Percentiles rank a stretch among this genome's conserved stretches.
These are phyloP conservation scores for Drosophila pseudoananassae DNA, from an alignment of 1,140 invertebrate species.

Conservation along the genomic window DNA sequence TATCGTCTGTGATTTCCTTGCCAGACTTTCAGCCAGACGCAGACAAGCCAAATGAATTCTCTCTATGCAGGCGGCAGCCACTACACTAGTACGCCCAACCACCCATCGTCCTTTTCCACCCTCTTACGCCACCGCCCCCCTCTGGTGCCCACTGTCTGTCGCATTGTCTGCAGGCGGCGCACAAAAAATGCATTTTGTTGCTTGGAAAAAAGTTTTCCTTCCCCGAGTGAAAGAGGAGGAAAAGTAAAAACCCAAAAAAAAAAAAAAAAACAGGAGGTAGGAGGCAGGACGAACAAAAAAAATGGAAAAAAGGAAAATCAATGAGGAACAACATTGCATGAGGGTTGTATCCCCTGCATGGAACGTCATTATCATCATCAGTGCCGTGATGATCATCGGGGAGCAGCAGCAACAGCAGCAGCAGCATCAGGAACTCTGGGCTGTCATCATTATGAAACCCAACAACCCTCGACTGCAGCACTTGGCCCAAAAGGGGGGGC, in stretches of 20 bases:
- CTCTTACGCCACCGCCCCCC: not conserved
- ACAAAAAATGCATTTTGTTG: constrained; percentile 80
- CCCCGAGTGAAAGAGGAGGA: constrained; percentile 15
- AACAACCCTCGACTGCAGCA: constrained; percentile 76
- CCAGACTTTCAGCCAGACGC: constrained; percentile 59
- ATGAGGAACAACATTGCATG: constrained; percentile 65
- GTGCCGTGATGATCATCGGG: constrained; percentile 8
- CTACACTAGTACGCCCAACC: constrained; percentile 6
- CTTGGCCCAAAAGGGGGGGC: constrained; percentile 31
- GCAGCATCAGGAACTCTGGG: constrained; percentile 60
- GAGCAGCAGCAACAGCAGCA: constrained; percentile 14
- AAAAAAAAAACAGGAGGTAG: not conserved
- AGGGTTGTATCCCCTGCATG: constrained; percentile 65
- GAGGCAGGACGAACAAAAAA: no score
- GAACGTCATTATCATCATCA: constrained; percentile 43
- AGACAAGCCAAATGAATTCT: constrained; percentile 69
- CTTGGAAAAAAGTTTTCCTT: constrained; percentile 57
- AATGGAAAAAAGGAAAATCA: constrained; percentile 52
- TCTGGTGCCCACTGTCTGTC: constrained; percentile 29
- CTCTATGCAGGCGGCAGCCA: constrained; percentile 69
- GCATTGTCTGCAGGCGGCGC: constrained; percentile 66
- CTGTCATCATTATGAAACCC: constrained; percentile 76
- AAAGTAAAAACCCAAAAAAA: constrained; percentile 16
- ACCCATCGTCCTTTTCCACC: not conserved
- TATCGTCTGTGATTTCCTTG: constrained; percentile 82